Conservation (phyloP, 1,140 invertebrate genomes). For the Drosophila gunungcola region DNA sequence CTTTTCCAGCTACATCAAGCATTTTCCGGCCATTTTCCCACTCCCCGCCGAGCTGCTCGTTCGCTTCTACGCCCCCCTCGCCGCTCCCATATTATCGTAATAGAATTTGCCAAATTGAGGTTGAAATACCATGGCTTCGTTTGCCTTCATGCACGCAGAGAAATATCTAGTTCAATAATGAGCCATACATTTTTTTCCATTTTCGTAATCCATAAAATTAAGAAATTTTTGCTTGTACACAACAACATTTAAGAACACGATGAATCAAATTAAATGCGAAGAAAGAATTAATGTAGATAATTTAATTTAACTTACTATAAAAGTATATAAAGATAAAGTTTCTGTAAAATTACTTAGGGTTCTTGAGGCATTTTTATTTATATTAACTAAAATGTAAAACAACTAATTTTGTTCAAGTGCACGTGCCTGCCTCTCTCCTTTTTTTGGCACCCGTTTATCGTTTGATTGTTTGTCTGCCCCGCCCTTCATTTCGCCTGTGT, state of each 20-base stretch:
- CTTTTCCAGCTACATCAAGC: slow-evolving; percentile 66
- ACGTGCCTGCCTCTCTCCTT: slow-evolving; percentile 16
- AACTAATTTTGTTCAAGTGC: slow-evolving; percentile 11
- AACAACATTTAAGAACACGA: too few species aligned
- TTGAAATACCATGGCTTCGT: slow-evolving; percentile 74
- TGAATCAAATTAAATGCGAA: too few species aligned
- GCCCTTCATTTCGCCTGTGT: slow-evolving; percentile 37
- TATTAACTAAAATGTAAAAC: too few species aligned
- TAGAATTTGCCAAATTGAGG: slow-evolving; percentile 85
- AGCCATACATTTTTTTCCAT: too few species aligned
- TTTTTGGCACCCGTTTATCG: slow-evolving; percentile 79
- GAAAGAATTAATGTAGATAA: too few species aligned
- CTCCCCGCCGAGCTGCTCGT: slow-evolving; percentile 8
- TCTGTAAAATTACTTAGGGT: too few species aligned
- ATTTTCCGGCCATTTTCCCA: slow-evolving; percentile 78
- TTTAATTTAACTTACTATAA: too few species aligned
- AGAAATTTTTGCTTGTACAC: too few species aligned
- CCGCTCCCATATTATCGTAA: slow-evolving; percentile 77
- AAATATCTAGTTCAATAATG: background rate
- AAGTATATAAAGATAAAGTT: too few species aligned
- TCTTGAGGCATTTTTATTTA: too few species aligned
- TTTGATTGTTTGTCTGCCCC: slow-evolving; percentile 79
- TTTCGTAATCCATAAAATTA: too few species aligned
- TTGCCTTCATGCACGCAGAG: slow-evolving; percentile 3
- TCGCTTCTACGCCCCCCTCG: background rate